A percentile compares a stretch with the other conserved stretches of the same genome.
Evolutionary conservation across 2,797 vertebrate genomes (phyloP).

Genomic region (Typhlichthys eigenmanni): DNA sequence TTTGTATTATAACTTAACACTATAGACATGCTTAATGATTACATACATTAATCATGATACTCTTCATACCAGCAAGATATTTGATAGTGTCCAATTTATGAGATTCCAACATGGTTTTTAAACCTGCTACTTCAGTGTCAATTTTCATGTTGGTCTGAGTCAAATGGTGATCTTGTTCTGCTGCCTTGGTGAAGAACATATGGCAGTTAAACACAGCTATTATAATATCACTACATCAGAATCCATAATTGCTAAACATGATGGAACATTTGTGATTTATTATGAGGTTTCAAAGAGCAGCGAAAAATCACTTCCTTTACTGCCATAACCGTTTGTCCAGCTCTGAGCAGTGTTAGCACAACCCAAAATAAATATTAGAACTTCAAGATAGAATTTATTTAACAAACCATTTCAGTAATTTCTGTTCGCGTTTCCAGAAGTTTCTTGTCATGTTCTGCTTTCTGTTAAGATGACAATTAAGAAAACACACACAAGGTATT

Average conservation of each 20-base stretch:
- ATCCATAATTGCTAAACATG: no score
- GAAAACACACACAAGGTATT: not conserved
- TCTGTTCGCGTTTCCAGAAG: slow-evolving; percentile 86
- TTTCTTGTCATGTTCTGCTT: slow-evolving; percentile 85
- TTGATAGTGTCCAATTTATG: slow-evolving; percentile 98
- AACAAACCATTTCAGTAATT: slow-evolving; percentile 91
- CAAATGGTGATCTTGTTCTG: slow-evolving; percentile 87
- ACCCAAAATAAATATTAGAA: not conserved
- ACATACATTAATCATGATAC: not conserved
- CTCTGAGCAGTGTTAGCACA: not conserved
- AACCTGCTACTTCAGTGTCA: slow-evolving; percentile 92
- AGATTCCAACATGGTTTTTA: slow-evolving; percentile 94
- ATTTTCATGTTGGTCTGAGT: slow-evolving; percentile 93
- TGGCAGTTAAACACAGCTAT: not conserved
- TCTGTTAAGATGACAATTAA: slow-evolving; percentile 67
- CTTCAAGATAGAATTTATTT: not conserved
- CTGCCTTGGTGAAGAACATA: slow-evolving; percentile 72
- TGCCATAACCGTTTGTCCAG: no score
- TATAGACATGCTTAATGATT: not conserved
- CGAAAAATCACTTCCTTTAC: no score
- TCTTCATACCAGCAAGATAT: slow-evolving; percentile 91
- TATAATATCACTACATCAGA: not conserved
- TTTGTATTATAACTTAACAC: no score
- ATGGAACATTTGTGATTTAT: no score
- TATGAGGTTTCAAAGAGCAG: no score